Base-by-base conservation (phyloP, 2,888 invertebrate genomes). In the Caenorhabditis plicata region DNA sequence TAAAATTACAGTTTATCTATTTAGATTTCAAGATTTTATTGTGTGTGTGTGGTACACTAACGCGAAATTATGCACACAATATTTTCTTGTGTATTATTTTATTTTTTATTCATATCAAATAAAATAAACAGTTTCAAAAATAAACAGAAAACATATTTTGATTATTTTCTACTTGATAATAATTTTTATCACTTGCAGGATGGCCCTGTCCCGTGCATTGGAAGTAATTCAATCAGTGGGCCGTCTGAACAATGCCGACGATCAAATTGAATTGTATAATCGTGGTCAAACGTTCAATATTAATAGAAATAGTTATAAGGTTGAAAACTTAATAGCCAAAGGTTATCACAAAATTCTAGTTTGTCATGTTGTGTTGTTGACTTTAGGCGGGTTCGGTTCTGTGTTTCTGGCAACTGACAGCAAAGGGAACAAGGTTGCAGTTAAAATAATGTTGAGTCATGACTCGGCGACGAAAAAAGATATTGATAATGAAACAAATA, bases 201-300 rank as follows among this genome's bases (percentile, higher is more conserved):
- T 60, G 60, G 60, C 60, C n/a, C 53, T 60, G 29, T 53, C 60
- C 46, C 53, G 53, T 33, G 60, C 60, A 41, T 45, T 60, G 49
- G 60, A 50, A 40, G 60, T 53, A 46, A 53, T 60, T 60, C 60
- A 60, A 60, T 60, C 60, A 41, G 60, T 60, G 33, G 41, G 60
- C 17, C 49, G 60, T 35, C 49, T 49, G 23, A 39, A 49, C 22
- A 50, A 53, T n/a, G 38, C 53, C 11, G 39, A 38, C 13, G 60
- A 60, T 36, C 53, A 60, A 22, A 60, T 23, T 29, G 60, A 60
- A 39, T 49, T 60, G 36, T 60, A 60, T 26, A 46, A 53, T 50
- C 48, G 60, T n/a, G 60, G 60, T 20, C 60, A 60, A 32, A 50
- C 42, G 23, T 53, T 60, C 38, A 49, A 35, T 11, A 60, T 60